Base-by-base conservation (phyloP, 2,797 vertebrate species). In the Rhynchotus rufescens region DNA sequence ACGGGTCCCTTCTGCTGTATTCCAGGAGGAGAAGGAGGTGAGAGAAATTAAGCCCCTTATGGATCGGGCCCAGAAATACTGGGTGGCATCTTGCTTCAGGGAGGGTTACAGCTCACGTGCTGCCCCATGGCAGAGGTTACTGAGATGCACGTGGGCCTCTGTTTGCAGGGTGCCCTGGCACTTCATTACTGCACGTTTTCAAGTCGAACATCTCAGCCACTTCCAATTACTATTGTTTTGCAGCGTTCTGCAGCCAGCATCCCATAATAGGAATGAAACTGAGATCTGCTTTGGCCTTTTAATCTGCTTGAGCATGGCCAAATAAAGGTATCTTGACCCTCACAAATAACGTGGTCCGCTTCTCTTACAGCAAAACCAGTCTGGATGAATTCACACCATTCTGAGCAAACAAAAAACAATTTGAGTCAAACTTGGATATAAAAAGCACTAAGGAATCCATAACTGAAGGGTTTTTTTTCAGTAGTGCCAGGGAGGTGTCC, bases 291-390 rank as follows among this genome's bases (percentile, higher is more conserved):
- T 96, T 90, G 86, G 88, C 89, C 84, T 94, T 83, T 79, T 87
- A 69, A 87, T 94, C 77, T 94, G 77, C 82, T 60, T 87, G 60
- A 88, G 44, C 88, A 93, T 90, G 90, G 95, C 95, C 95, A 96
- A 96, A 96, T 96, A 94, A 95, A 96, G 95, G 93, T 95, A 94
- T 94, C 76, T 90, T 82, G 64, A 84, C 95, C 94, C 76, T 96
- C 56, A 49, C 86, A 93, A 93, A 66, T 78, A 89, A 81, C 15
- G 44, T 64, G 54, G 86, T 82, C 71, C 26, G 12, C 86, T 89
- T 67, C 73, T 79, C 66, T 94, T 94, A 81, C 93, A 90, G 84
- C 84, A 64, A 84, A 91, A 69, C 94, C 86, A 75, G 25, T 67
- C 76, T 57, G 73, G 67, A 85, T 83, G 71, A 87, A 90, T 94